A percentile compares a stretch with the other conserved stretches of the same genome.
Evolutionary conservation across 1,140 invertebrate species (phyloP).

Genomic region (Atta colombica): DNA sequence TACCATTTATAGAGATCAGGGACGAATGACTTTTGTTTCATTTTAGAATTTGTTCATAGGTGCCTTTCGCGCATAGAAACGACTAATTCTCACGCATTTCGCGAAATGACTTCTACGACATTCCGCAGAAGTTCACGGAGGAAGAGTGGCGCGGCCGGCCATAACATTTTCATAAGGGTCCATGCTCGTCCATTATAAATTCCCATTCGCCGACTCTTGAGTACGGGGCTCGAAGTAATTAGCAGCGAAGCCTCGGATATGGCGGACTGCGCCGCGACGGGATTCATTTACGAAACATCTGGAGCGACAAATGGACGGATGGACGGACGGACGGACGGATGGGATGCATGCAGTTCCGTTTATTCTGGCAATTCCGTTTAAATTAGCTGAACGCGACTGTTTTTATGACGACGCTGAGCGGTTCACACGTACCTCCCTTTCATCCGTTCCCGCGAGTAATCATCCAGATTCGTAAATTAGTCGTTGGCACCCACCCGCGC

Average conservation of each 20-base stretch:
- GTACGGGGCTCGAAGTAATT: constrained; percentile 67
- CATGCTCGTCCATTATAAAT: constrained; percentile 53
- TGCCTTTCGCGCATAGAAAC: not conserved
- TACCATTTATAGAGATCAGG: not conserved
- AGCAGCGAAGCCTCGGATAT: constrained; percentile 67
- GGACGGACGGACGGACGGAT: not conserved
- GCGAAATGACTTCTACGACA: constrained; percentile 20
- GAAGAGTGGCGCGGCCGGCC: constrained; percentile 27
- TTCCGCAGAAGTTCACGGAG: constrained; percentile 14
- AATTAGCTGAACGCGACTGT: constrained; percentile 83
- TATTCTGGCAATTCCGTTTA: constrained; percentile 85
- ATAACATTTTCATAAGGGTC: constrained; percentile 67
- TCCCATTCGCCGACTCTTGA: constrained; percentile 20
- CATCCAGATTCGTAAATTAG: constrained; percentile 77
- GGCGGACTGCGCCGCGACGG: constrained; percentile 63
- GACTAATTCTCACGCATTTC: constrained; percentile 24
- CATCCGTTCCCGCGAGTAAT: constrained; percentile 75
- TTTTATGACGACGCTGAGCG: constrained; percentile 83
- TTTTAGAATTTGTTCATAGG: not conserved
- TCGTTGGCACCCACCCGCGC: constrained; percentile 55
- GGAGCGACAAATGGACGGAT: constrained; percentile 73
- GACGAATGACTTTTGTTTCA: not conserved
- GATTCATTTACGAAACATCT: constrained; percentile 84
- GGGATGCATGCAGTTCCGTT: constrained; percentile 85
- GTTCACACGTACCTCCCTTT: constrained; percentile 81